Evolutionary conservation across 1,140 invertebrate genomes (phyloP), one percentile per base, ranked within the genome.

Genomic region (Coelopa frigida): DNA sequence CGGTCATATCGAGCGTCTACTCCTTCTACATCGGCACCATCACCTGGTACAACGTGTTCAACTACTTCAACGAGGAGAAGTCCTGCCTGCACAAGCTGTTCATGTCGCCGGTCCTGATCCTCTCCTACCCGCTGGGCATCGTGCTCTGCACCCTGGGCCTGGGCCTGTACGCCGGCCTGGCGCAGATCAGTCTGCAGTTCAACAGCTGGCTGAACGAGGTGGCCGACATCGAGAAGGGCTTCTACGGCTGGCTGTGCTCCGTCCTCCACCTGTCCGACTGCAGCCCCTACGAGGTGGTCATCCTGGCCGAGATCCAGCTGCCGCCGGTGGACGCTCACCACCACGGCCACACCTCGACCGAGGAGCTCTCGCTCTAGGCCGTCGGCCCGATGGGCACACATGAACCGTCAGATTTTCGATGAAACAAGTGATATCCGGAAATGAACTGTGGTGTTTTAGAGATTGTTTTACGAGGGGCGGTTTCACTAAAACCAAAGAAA

Each of bases 1-100:
- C 79, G 21, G 46, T 79, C 17, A 68, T 82, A 37, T 82, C 84
- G 15, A 65, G 76, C 12, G 59, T 75, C 24, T 82, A 85, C 55
- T 81, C 82, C 4, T 86, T 87, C 64, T 86, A 86, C 55, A 78
- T 84, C 50, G 83, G 84, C 24, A 84, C 83, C 2, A 68, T 84
- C 51, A 83, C 83, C 29, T 86, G 83, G 83, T 86, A 86, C 58
- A 87, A 85, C 58, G 75, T 85, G 47, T 82, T 84, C 57, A 75
- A 79, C 40, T 80, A 80, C 68, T 77, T 82, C 50, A 81, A 79
- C 57, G 81, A 85, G 59, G 81, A 84, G 53, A 77, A 78, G 52
- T 79, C 74, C 26, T 76, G 78, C 51, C 59, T 78, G 20, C 75
- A 76, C 52, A 78, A 76, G 58, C 65, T 79, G 22, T 63, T 80